Base-by-base conservation (phyloP, 2,888 invertebrate species). In the Epinotia demarniana region DNA sequence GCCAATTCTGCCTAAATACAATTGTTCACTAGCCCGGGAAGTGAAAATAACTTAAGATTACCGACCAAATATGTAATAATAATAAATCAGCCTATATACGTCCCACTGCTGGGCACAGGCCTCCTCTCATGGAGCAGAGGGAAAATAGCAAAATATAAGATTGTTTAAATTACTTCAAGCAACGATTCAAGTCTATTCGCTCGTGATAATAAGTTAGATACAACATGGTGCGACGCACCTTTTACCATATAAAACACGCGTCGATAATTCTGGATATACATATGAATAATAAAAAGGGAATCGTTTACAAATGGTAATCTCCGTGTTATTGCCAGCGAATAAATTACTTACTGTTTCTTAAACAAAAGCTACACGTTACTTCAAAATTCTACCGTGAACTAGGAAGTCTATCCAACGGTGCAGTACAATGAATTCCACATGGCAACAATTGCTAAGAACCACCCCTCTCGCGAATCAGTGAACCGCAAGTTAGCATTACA, bases 1-100 rank as follows among this genome's bases (percentile, higher is more conserved):
- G 55, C 33, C 23, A 75, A 64, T 16, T 33, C 43, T 23, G 62
- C 60, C 69, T 61, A 18, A 62, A 75, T 49, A 23, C 49, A 66
- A 53, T 66, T 61, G 66, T 71, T 75, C 75, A 75, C 70, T 63
- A 70, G 74, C 74, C 74, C 69, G 49, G 64, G 57, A 46, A 63
- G n/a, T 49, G 33, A 66, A 73, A 67, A 53, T 53, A 53, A 49
- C 46, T 8, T 64, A 19, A 64, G 23, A 57, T 18, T 19, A n/a
- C 19, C 19, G 23, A 57, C 18, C 57, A 18, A 57, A 57, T 19
- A 27, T 27, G 3, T 27, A 27, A 27, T 27, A 27, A 27, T 3
- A 27, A 27, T 27, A 27, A 27, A 27, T 27, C 23, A 27, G 23
- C 23, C 23, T 2, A 27, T 2, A 27, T 27, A 27, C 23, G 23